These are phyloP conservation scores for Pseudorhombus dupliciocellatus DNA, from an alignment of 2,113 vertebrate species.

Conservation along the genomic window DNA sequence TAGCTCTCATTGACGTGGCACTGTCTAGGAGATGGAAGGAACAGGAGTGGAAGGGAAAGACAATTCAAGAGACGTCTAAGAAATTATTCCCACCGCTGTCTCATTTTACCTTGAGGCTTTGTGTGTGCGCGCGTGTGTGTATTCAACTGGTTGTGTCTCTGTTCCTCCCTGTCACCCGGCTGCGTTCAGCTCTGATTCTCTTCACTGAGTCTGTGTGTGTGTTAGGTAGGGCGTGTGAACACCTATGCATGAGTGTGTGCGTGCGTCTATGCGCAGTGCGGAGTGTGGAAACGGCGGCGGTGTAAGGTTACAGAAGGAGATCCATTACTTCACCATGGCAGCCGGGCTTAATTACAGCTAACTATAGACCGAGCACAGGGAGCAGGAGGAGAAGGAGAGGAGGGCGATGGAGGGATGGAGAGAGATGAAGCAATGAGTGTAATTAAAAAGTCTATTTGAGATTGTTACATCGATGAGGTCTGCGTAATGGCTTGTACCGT, in stretches of 20 bases:
- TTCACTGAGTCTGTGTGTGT: constrained; percentile 25
- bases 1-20: constrained; percentile 23
- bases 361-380: constrained; percentile 63
- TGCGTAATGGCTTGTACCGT: constrained; percentile 40
- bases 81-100: constrained; percentile 1
- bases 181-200: constrained; percentile 25
- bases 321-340: constrained; percentile 68
- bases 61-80: neutral
- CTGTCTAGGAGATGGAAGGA: neutral
- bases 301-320: constrained; percentile 65
- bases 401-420: constrained; percentile 18
- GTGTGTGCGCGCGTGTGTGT: constrained; percentile 16
- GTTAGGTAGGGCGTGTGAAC: constrained; percentile 41
- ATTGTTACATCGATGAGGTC: constrained; percentile 53
- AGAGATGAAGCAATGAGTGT: constrained; percentile 57
- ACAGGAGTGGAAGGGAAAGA: neutral
- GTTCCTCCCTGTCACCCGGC: constrained; percentile 3
- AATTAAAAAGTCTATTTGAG: constrained; percentile 78
- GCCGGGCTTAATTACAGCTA: constrained; percentile 77
- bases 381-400: constrained; percentile 1
- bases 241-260: constrained; percentile 22
- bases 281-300: constrained; percentile 46
- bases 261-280: neutral
- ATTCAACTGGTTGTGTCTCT: constrained; percentile 26
- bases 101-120: constrained; percentile 7